A percentile compares a stretch with the other conserved stretches of the same genome.
These are phyloP conservation scores for Neotragus moschatus DNA, from an alignment of 2,113 vertebrate genomes.

Conservation along the genomic window DNA sequence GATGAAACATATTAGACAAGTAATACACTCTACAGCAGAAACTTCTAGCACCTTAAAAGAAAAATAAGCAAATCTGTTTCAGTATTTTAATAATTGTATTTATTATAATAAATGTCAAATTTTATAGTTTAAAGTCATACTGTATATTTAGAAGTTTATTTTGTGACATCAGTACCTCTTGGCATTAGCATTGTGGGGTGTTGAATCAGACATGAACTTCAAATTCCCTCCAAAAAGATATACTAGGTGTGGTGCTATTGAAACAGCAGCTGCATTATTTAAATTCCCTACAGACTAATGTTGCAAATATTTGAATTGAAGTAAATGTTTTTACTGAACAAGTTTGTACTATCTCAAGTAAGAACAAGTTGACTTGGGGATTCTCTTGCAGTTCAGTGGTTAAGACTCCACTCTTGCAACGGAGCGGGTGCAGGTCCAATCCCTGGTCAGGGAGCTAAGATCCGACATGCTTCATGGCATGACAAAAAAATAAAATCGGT, in stretches of 20 bases:
- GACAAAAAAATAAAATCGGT: not conserved
- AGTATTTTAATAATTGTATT: not conserved
- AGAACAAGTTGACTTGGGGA: not conserved
- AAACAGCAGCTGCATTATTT: not conserved
- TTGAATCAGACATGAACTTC: not conserved
- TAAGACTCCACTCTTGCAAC: not conserved
- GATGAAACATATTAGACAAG: conserved; percentile 34
- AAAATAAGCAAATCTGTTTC: not conserved
- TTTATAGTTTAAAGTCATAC: not conserved
- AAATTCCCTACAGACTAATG: not conserved
- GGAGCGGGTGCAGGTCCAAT: not conserved
- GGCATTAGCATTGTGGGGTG: not conserved
- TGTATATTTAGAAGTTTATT: not conserved
- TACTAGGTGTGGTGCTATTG: not conserved
- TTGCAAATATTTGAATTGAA: not conserved
- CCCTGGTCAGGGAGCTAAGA: not conserved
- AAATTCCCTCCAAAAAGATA: not conserved
- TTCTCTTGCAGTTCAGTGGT: not conserved
- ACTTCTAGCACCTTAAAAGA: not conserved
- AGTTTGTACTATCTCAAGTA: not conserved
- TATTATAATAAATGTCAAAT: not conserved
- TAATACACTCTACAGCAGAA: not conserved
- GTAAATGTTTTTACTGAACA: not conserved
- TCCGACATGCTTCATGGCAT: not conserved
- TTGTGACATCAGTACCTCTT: not conserved